Conservation (phyloP, 2,888 invertebrate species). For the Notodonta dromedarius region DNA sequence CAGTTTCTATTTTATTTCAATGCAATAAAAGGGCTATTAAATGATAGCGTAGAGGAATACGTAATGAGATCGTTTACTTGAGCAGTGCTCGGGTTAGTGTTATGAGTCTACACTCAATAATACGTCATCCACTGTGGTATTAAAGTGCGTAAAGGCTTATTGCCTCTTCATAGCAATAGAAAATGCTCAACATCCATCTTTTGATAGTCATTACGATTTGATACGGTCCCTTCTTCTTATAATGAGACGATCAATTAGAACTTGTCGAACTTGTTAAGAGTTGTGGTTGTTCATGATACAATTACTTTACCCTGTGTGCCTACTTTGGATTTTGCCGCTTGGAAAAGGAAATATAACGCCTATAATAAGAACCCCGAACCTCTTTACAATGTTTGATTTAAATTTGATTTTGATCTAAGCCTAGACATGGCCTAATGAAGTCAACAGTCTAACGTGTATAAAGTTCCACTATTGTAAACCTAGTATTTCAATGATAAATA, state of each 20-base stretch:
- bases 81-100: background rate
- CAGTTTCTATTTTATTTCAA: conserved; percentile 38
- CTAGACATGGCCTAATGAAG: too few relatives aligned
- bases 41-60: conserved; percentile 6
- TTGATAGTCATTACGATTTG: background rate
- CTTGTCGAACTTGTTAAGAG: conserved; percentile 36
- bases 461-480: too few relatives aligned
- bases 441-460: too few relatives aligned
- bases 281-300: conserved; percentile 30
- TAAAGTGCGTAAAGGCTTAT: too few relatives aligned
- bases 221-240: conserved; percentile 19
- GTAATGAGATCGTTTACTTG: background rate
- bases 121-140: too few relatives aligned
- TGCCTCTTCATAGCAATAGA: too few relatives aligned
- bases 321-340: conserved; percentile 12
- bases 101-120: background rate
- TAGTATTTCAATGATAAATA: too few relatives aligned
- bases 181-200: too few relatives aligned
- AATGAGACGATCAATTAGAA: conserved; percentile 48
- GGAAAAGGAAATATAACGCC: background rate
- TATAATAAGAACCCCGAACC: background rate
- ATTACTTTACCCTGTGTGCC: conserved; percentile 26
- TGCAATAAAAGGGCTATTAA: conserved; percentile 26
- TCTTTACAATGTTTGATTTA: too few relatives aligned
- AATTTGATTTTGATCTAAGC: too few relatives aligned